phyloP scores from a whole-genome alignment of 2,113 vertebrate genomes.

The Pseudonaja textilis region DNA sequence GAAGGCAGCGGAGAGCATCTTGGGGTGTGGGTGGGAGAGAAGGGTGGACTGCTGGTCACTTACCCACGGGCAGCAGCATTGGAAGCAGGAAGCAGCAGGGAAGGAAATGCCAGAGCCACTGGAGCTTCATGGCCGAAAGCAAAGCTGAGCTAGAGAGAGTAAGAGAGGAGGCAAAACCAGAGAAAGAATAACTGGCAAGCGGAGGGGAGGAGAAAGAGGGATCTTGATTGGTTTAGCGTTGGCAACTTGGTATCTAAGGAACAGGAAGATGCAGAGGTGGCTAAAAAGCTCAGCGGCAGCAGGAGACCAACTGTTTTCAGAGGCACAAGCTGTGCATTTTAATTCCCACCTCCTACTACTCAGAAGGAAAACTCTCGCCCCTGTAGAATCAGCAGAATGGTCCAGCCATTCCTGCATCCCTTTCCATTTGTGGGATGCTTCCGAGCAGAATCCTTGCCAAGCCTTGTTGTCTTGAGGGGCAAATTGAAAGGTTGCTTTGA shows the following conservation, averaged over 20 bases:
- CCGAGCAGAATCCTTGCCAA: neutral
- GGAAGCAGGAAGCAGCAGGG: neutral
- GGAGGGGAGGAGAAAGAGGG: constrained; percentile 56
- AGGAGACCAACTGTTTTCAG: neutral
- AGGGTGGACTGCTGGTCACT: constrained; percentile 18
- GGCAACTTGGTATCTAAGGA: constrained; percentile 70
- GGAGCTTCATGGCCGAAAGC: constrained; percentile 23
- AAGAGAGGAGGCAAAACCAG: neutral
- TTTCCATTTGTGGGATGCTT: neutral
- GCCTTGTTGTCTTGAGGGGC: neutral
- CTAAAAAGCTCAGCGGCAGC: neutral
- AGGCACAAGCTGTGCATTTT: constrained; percentile 12
- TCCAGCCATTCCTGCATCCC: constrained; percentile 27
- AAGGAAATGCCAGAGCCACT: neutral
- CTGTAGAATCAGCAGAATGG: neutral
- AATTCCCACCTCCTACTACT: neutral
- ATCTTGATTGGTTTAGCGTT: constrained; percentile 65
- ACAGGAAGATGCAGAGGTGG: constrained; percentile 59
- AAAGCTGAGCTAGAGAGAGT: neutral
- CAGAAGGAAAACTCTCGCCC: neutral
- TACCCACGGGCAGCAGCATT: neutral
- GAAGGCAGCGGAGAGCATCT: neutral
- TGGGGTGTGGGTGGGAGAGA: neutral
- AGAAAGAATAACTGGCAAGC: neutral
- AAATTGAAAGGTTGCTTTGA: neutral